Evolutionary conservation across 2,113 vertebrate species (phyloP), one percentile per base, ranked within the genome.

Genomic region (Formicarius rufipectus): DNA sequence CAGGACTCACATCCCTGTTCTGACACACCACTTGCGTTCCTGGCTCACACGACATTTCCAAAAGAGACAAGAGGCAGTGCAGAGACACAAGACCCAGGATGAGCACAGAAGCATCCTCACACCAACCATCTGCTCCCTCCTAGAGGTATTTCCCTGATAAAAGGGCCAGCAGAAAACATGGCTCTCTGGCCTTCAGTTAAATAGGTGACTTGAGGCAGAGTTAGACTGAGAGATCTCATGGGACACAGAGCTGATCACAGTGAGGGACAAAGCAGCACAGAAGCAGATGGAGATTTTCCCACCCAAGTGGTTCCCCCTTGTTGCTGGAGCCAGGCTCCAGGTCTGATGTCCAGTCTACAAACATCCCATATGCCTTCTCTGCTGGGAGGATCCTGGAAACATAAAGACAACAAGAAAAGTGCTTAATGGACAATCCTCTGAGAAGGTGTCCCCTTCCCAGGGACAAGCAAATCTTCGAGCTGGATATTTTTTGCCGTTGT

Each of bases 401-500:
- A 72, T 2, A 11, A 73, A 47, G 35, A 47, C 4, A 11, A 20
- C 44, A 80, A 67, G 4, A 0, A 1, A 74, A 2, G 9, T 7
- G 14, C 42, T 80, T 42, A 44, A 74, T 2, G n/a, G 60, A 53
- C 73, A 81, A 40, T 47, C 23, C 66, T 33, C 64, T 10, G n/a
- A 37, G 47, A 44, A 77, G 0, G 1, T 20, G 28, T 16, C 45
- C 56, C 64, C 33, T 91, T 84, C 76, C 50, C 44, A 56, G 73
- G 77, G n/a, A 93, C 31, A 62, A 42, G 78, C 24, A 90, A 24
- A 68, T 77, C 77, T 53, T 73, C 85, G 89, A 77, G 67, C 47
- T 84, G 78, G 19, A 44, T 86, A 33, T 67, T 49, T 60, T 88
- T 59, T 50, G 20, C 53, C 31, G 58, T 42, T 28, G 12, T 76